These are phyloP conservation scores for Meandrina meandrites DNA, from an alignment of 92 coral and sea anemone species.

Conservation along the genomic window DNA sequence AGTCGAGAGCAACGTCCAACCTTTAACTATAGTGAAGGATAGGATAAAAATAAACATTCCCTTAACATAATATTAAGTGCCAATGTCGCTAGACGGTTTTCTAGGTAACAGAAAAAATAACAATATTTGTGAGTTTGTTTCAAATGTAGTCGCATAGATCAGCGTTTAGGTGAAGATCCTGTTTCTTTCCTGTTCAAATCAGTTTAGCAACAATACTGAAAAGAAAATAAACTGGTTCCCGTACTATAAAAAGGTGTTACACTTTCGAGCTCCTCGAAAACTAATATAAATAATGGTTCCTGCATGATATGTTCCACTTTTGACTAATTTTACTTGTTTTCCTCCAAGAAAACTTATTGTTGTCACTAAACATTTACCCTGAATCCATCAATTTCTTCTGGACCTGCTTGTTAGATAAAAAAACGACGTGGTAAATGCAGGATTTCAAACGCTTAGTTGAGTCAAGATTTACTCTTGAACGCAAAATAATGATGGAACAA, in stretches of 20 bases:
- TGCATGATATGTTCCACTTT: background rate
- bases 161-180: conserved; percentile 5
- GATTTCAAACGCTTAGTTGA: background rate
- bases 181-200: conserved; percentile 26
- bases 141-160: conserved; percentile 5
- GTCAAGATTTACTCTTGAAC: background rate
- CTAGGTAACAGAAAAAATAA: background rate
- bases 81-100: background rate
- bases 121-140: background rate
- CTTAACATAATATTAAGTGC: background rate
- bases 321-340: background rate
- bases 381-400: background rate
- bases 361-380: background rate
- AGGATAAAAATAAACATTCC: background rate
- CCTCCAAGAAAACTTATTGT: background rate
- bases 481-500: background rate
- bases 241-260: background rate
- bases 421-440: background rate
- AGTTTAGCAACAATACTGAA: background rate
- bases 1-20: background rate
- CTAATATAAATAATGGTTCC: background rate
- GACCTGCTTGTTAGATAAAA: background rate
- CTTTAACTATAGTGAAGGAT: background rate
- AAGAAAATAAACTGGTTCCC: conserved; percentile 21
- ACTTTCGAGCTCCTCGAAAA: background rate